Evolutionary conservation across 1,140 invertebrate genomes (phyloP).

Genomic region (Wasmannia auropunctata): DNA sequence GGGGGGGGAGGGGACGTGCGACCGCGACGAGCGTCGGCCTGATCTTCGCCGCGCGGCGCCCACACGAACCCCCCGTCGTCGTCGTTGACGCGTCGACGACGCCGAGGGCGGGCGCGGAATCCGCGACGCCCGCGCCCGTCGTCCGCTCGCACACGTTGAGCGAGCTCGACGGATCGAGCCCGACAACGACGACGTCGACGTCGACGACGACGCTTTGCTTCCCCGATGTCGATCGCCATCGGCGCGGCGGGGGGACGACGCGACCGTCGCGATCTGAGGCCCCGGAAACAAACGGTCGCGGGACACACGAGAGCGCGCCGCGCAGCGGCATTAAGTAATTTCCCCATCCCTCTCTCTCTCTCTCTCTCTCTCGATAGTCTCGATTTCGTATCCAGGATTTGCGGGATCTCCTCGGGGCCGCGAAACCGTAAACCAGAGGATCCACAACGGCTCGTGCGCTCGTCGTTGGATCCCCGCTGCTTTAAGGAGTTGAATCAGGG

Average conservation of each 20-base stretch:
- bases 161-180: neutral
- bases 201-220: neutral
- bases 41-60: too few species aligned
- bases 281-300: neutral
- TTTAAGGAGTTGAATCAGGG: too few species aligned
- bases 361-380: too few species aligned
- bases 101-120: neutral
- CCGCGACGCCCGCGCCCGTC: neutral
- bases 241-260: neutral
- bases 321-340: neutral
- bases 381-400: too few species aligned
- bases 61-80: neutral
- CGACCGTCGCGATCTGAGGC: neutral
- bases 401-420: too few species aligned
- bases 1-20: too few species aligned
- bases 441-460: too few species aligned
- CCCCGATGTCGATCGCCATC: neutral
- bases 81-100: neutral
- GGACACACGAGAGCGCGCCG: too few species aligned
- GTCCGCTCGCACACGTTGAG: neutral
- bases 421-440: too few species aligned
- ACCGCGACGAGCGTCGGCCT: neutral
- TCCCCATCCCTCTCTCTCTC: neutral
- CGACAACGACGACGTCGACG: neutral
- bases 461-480: too few species aligned